Evolutionary conservation across 2,797 vertebrate genomes (phyloP).

Genomic region (Chlorospingus semifuscus): DNA sequence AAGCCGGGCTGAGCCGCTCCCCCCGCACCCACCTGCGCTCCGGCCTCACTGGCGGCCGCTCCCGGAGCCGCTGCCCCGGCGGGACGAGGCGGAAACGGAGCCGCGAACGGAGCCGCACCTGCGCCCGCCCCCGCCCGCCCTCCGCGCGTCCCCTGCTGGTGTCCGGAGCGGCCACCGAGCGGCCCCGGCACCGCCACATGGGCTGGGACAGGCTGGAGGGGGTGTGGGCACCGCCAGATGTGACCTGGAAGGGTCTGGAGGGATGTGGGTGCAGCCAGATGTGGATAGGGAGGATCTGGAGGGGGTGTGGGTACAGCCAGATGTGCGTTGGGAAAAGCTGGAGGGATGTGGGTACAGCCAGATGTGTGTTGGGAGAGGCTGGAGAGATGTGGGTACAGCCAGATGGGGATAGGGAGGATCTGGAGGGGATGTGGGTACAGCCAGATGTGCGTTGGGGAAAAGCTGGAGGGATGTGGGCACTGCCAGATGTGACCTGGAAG

Average conservation of each 20-base stretch:
- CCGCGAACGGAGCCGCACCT: background rate
- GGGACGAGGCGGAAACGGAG: constrained; percentile 1
- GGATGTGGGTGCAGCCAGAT: background rate
- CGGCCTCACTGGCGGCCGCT: background rate
- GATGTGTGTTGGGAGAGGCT: rapidly evolving
- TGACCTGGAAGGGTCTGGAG: too few species aligned
- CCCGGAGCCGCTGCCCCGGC: background rate
- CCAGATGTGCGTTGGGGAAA: rapidly evolving
- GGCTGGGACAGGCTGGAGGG: background rate
- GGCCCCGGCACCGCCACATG: background rate
- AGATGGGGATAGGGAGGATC: background rate
- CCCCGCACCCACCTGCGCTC: background rate
- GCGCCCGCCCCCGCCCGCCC: background rate
- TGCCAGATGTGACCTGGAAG: background rate
- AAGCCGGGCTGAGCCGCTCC: background rate
- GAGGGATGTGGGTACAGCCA: rapidly evolving
- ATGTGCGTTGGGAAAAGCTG: background rate
- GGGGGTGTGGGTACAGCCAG: rapidly evolving
- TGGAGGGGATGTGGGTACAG: too few species aligned
- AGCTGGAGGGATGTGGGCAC: background rate
- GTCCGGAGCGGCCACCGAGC: background rate
- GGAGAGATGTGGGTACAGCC: rapidly evolving
- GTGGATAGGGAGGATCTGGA: too few species aligned
- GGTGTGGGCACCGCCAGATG: background rate
- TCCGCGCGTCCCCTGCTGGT: background rate